Evolutionary conservation across 2,888 invertebrate species (phyloP), one percentile per base, ranked within the genome.

Genomic region (Salpingus planirostris): DNA sequence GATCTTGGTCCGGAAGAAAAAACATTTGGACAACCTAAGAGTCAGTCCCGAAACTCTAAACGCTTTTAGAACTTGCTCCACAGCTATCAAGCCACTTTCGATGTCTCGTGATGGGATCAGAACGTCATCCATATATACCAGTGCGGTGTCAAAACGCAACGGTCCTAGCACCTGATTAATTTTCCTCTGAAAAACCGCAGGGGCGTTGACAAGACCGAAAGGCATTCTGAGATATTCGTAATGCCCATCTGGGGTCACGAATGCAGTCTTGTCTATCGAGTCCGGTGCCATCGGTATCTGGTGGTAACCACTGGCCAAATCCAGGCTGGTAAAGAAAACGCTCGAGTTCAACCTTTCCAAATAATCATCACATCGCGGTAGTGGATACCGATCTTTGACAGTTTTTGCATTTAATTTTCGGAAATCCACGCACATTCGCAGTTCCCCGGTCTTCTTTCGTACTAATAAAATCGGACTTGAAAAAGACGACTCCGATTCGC

Each of bases 91-190:
- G 1, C 36, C 39, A 18, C 32, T 33, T 10, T 33, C 26, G 2
- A 40, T 24, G 3, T 24, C 25, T 13, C 11, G 18, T 8, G 33
- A 29, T 1, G 42, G 42, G 25, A 35, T 26, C 11, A 45, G 11
- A 2, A 40, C 26, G 21, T 42, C 36, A 15, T 45, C 40, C 26
- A 41, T 11, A 24, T 43, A 37, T n/a, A 26, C 36, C 13, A 42
- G n/a, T 3, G 38, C 41, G 6, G 23, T 24, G 11, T 29, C 31
- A 24, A 27, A 36, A 6, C 24, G 23, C n/a, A 32, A 13, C 18
- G 15, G 7, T 15, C 30, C 37, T 18, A 34, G 18, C 2, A 32
- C 15, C 13, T 10, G 15, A 25, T 34, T 31, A 3, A 36, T 32
- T 2, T 27, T 8, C 13, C 28, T 18, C 21, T 26, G 26, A 27